Percentiles rank a stretch among this genome's conserved stretches.
phyloP scores from a whole-genome alignment of 2,888 invertebrate genomes.

The Brenthis hecate region DNA sequence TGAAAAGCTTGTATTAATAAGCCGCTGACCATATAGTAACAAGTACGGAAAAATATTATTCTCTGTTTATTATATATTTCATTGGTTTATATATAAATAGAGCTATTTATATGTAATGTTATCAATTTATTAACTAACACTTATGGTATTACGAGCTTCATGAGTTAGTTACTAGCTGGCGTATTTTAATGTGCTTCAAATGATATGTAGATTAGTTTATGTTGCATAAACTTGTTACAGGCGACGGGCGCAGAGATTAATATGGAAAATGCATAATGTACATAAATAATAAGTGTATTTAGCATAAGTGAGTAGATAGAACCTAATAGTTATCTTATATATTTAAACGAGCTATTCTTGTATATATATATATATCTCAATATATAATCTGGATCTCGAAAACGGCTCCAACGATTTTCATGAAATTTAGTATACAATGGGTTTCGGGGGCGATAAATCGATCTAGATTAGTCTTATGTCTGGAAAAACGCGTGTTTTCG shows the following conservation, averaged over 20 bases:
- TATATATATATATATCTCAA: too few species aligned
- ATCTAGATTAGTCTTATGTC: too few species aligned
- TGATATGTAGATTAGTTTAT: conserved; percentile 22
- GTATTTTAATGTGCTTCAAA: conserved; percentile 23
- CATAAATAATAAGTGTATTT: background rate
- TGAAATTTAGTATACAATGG: too few species aligned
- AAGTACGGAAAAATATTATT: too few species aligned
- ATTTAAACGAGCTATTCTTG: too few species aligned
- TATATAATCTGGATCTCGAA: too few species aligned
- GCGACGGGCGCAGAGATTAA: background rate
- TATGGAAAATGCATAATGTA: conserved; percentile 1
- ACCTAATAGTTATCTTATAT: background rate
- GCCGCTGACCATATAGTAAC: too few species aligned
- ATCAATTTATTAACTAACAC: background rate
- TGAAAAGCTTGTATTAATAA: too few species aligned
- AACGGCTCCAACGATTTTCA: too few species aligned
- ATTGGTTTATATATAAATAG: background rate
- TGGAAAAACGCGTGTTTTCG: too few species aligned
- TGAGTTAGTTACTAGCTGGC: conserved; percentile 13
- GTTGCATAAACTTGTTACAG: conserved; percentile 13
- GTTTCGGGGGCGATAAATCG: too few species aligned
- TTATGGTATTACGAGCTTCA: background rate
- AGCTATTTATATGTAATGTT: background rate
- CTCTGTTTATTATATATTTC: too few species aligned
- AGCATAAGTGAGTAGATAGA: background rate